Base-by-base conservation (phyloP, 2,113 vertebrate genomes). In the Nerophis ophidion region DNA sequence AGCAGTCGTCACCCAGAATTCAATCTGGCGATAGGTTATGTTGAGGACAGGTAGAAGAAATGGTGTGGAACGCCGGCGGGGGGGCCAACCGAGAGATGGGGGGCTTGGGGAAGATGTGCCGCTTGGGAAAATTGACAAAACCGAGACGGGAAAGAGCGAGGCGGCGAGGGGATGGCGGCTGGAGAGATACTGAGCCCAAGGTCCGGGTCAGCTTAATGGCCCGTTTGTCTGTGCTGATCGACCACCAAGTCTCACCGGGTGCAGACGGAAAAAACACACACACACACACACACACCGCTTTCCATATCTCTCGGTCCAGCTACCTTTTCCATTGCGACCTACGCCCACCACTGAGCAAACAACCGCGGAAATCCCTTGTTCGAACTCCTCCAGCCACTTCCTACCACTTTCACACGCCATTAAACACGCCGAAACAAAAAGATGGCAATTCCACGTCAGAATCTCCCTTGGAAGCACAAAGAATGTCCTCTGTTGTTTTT, bases 241-340 rank as follows among this genome's bases (percentile, higher is more conserved):
- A 86, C 85, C 78, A 80, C 80, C 76, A 54, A 78, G 68, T 77
- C 70, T 76, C 66, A 66, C 61, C 64, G 74, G 77, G 70, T 64
- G 71, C 68, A 71, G 70, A 57, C 72, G 68, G 65, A 78, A 77
- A 79, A 74, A 59, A 57, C 3, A 48, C 38, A 44, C 55, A 19
- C n/a, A 58, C 59, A 63, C 57, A 60, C 51, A 14, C 26, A 63
- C 54, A 36, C 67, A 57, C 63, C 63, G 48, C 63, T 78, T 70
- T 69, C 68, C 76, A 63, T 70, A 73, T 69, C 62, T 75, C 65
- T 63, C 60, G 66, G 64, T 65, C 66, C 71, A 64, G 62, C 55
- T 65, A 62, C 79, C 75, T 75, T 76, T 71, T 75, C 72, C 75
- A 58, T 60, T 8, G 63, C 69, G 49, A 38, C 50, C 51, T 61